These are phyloP conservation scores for Datnioides undecimradiatus DNA, from an alignment of 2,113 vertebrate genomes.

Conservation along the genomic window DNA sequence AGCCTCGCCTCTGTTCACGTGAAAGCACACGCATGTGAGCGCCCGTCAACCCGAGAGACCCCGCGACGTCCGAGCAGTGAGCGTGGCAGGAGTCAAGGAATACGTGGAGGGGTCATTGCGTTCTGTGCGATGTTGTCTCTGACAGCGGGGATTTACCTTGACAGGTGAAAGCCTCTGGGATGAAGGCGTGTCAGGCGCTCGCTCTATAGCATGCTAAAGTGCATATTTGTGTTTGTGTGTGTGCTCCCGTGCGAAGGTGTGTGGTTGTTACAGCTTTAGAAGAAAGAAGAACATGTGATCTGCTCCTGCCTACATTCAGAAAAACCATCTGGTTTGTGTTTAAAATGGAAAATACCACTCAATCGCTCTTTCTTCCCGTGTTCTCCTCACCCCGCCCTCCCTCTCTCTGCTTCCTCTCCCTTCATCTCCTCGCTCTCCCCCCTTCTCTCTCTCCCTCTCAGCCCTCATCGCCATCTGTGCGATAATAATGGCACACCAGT, in stretches of 20 bases:
- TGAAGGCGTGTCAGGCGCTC: constrained; percentile 13
- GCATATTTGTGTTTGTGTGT: constrained; percentile 7
- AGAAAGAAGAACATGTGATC: constrained; percentile 10
- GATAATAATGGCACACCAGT: constrained; percentile 61
- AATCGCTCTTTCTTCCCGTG: not conserved
- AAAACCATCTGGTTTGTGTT: constrained; percentile 4
- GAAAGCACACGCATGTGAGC: not conserved
- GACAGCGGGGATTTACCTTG: constrained; percentile 55
- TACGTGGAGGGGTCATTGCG: constrained; percentile 23
- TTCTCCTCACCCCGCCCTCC: not conserved
- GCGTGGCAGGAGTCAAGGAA: not conserved
- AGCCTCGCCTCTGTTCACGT: not conserved
- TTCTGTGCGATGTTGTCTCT: constrained; percentile 38
- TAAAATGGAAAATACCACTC: constrained; percentile 27
- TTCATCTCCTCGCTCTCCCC: constrained; percentile 5
- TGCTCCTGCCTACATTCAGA: not conserved
- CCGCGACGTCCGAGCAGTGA: not conserved
- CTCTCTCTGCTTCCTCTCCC: not conserved
- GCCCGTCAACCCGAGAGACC: not conserved
- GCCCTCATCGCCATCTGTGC: constrained; percentile 68
- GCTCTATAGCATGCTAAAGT: constrained; percentile 1
- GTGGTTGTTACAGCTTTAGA: not conserved
- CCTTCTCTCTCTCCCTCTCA: constrained; percentile 38
- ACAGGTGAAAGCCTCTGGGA: constrained; percentile 27
- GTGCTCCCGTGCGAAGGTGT: not conserved